Evolutionary conservation across 2,113 vertebrate species (phyloP).

Genomic region (Vicugna pacos): DNA sequence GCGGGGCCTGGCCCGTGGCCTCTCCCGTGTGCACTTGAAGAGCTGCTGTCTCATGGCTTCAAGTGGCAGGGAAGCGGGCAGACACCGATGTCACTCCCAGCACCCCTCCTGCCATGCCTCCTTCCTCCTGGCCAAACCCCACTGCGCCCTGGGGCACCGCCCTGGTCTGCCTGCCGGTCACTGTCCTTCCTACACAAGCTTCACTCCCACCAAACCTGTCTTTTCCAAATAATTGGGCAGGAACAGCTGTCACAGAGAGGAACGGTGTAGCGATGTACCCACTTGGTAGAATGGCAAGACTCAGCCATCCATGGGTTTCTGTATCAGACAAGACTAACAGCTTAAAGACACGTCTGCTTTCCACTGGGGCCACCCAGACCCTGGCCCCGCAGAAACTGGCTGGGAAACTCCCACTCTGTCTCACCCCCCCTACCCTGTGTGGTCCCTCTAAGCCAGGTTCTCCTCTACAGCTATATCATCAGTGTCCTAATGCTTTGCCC

Average conservation of each 20-base stretch:
- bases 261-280: background rate
- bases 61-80: background rate
- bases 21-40: fast-evolving
- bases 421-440: fast-evolving
- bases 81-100: fast-evolving
- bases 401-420: background rate
- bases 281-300: background rate
- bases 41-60: background rate
- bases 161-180: background rate
- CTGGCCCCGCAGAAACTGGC: no score
- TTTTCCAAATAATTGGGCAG: background rate
- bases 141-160: background rate
- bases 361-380: fast-evolving
- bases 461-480: background rate
- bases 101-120: no score
- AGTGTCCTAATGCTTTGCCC: fast-evolving
- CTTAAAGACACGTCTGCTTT: background rate
- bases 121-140: background rate
- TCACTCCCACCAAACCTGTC: fast-evolving
- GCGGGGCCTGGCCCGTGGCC: background rate
- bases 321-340: fast-evolving
- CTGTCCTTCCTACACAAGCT: no score
- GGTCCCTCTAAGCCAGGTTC: fast-evolving
- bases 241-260: background rate
- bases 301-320: background rate